Evolutionary conservation across 2,888 invertebrate genomes (phyloP), one percentile per base, ranked within the genome.

Genomic region (Eupsilia transversa): DNA sequence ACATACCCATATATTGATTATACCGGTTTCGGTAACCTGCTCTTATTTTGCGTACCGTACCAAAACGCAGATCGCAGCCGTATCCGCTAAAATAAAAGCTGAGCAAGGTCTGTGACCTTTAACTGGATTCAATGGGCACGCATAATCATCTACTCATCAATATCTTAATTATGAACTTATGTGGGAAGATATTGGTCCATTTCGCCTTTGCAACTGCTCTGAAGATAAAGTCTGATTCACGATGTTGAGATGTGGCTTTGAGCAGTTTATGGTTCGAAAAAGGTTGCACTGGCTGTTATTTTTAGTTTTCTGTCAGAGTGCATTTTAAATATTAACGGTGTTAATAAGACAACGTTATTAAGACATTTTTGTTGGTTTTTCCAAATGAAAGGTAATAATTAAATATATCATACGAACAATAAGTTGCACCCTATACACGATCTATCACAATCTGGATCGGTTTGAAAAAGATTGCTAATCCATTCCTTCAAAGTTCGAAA

Each of bases 71-170:
- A 92, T 92, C 91, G 90, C 91, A 90, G 90, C 86, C 87, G 91
- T 88, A 88, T 92, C 92, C 91, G 91, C 90, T 91, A 91, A 94
- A 95, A 94, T 92, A 94, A 94, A 94, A 93, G 88, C 89, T 89
- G 86, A 84, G 86, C 89, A 90, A 91, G 93, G 92, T 92, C 91
- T 80, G 87, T 90, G 93, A 93, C 92, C 94, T 89, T 91, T 92
- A 89, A 91, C 90, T 90, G 91, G 90, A 92, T 91, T 91, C 91
- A 90, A 91, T 91, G 88, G 89, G 90, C 89, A 86, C 87, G 86
- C 87, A 89, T 87, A 87, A 89, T 86, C 81, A 88, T 87, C 85
- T 76, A 81, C 82, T 86, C 87, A 83, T 83, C 86, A 84, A 89
- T 88, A 86, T 88, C 85, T 86, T 88, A 85, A 89, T 87, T 84